These are phyloP conservation scores for Drosophila mimetica DNA, from an alignment of 2,888 invertebrate genomes.

Conservation along the genomic window DNA sequence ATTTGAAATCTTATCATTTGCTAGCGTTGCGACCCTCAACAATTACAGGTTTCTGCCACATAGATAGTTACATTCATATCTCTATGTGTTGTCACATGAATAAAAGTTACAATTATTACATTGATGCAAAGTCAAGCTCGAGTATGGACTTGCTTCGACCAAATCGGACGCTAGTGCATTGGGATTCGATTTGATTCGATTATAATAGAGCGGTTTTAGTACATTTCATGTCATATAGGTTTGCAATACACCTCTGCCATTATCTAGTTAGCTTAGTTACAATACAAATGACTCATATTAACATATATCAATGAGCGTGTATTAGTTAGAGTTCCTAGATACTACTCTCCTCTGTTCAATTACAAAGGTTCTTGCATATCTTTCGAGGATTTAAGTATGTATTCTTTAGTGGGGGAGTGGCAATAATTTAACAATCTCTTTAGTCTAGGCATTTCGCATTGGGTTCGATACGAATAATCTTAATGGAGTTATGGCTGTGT, in stretches of 20 bases:
- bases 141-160: slow-evolving; percentile 12
- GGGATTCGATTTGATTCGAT: slow-evolving; percentile 18
- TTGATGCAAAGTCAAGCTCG: slow-evolving; percentile 12
- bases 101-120: slow-evolving; percentile 10
- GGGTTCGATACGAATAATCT: background rate
- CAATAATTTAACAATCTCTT: slow-evolving; percentile 16
- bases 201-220: slow-evolving; percentile 43
- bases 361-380: background rate
- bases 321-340: slow-evolving; percentile 1
- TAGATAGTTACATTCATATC: slow-evolving; percentile 1
- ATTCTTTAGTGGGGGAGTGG: slow-evolving; percentile 1
- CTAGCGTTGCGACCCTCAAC: slow-evolving; percentile 22
- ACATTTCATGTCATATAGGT: slow-evolving; percentile 5
- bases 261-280: slow-evolving; percentile 15
- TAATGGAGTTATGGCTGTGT: slow-evolving; percentile 16
- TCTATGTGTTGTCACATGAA: slow-evolving; percentile 10
- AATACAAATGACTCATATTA: slow-evolving; percentile 22
- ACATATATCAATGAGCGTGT: slow-evolving; percentile 12
- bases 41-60: slow-evolving; percentile 14
- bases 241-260: slow-evolving; percentile 5
- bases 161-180: background rate
- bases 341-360: background rate
- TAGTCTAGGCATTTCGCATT: slow-evolving; percentile 9
- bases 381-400: slow-evolving; percentile 6
- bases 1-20: slow-evolving; percentile 26